Percentiles rank a stretch among this genome's conserved stretches.
phyloP scores from a whole-genome alignment of 2,797 vertebrate species.

The Somateria mollissima region DNA sequence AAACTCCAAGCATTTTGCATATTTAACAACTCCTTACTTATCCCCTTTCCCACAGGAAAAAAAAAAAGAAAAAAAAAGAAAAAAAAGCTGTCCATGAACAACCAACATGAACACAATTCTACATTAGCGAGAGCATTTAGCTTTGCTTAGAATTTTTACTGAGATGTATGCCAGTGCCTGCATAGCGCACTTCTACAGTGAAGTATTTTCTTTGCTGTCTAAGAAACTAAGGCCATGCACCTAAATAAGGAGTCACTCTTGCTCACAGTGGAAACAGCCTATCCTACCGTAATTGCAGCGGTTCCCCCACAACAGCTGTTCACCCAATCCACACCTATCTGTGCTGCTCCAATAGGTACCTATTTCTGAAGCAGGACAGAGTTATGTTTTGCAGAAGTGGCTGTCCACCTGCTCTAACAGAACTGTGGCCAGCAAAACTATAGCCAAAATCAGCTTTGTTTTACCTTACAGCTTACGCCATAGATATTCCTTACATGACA shows the following conservation, averaged over 20 bases:
- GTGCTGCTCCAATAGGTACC: not conserved
- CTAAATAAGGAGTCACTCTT: not conserved
- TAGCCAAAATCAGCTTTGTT: not conserved
- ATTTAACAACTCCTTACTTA: not conserved
- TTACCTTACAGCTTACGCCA: not conserved
- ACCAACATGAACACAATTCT: not conserved
- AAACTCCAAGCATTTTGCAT: not conserved
- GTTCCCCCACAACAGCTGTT: not conserved
- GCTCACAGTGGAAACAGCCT: not conserved
- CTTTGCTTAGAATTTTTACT: not conserved
- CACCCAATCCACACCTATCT: not conserved
- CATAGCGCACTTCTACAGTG: rapidly evolving
- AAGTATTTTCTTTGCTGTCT: not conserved
- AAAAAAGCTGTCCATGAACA: not conserved
- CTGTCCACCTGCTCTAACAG: not conserved
- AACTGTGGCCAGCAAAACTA: not conserved
- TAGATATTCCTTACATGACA: not conserved
- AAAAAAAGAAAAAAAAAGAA: not conserved
- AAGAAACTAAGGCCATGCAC: not conserved
- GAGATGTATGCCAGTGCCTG: not conserved
- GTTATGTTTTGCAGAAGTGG: not conserved
- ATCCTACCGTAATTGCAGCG: not conserved
- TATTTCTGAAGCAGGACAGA: not conserved
- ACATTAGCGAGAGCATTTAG: rapidly evolving
- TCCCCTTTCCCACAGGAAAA: not conserved